phyloP scores from a whole-genome alignment of 1,140 invertebrate genomes.

The fruit fly (Drosophila melanogaster) region DNA sequence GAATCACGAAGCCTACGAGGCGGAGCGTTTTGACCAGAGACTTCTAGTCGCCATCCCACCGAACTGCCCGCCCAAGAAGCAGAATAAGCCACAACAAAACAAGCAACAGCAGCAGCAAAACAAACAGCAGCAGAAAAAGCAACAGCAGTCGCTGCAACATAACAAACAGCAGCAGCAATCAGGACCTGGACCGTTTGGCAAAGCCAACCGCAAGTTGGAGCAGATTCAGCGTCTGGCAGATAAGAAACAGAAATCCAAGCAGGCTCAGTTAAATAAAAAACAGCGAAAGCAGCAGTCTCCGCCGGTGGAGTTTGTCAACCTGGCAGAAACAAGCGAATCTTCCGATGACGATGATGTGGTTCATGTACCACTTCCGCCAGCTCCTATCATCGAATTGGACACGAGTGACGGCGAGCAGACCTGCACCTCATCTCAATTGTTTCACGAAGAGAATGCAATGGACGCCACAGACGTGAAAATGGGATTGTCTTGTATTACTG shows the following conservation, averaged over 20 bases:
- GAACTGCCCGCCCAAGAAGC: conserved; percentile 43
- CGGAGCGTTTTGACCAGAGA: conserved; percentile 63
- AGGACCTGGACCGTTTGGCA: conserved; percentile 58
- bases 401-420: conserved; percentile 42
- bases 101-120: conserved; percentile 26
- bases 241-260: conserved; percentile 75
- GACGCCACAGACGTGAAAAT: conserved; percentile 67
- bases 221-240: conserved; percentile 52
- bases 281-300: conserved; percentile 18
- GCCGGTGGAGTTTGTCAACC: conserved; percentile 51
- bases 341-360: conserved; percentile 70
- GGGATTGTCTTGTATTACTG: conserved; percentile 4
- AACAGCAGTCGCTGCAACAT: conserved; percentile 24
- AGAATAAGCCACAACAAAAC: conserved; percentile 8
- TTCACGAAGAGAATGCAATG: conserved; percentile 73
- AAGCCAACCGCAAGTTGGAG: conserved; percentile 64
- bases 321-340: conserved; percentile 43
- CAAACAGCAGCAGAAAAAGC: conserved; percentile 31
- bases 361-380: conserved; percentile 62
- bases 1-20: conserved; percentile 46
- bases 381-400: conserved; percentile 68
- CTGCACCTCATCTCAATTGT: conserved; percentile 6
- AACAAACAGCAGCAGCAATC: conserved; percentile 26
- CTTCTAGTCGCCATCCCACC: conserved; percentile 62
- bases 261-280: conserved; percentile 50